phyloP scores from a whole-genome alignment of 2,797 vertebrate genomes.

The Sciurus vulgaris region DNA sequence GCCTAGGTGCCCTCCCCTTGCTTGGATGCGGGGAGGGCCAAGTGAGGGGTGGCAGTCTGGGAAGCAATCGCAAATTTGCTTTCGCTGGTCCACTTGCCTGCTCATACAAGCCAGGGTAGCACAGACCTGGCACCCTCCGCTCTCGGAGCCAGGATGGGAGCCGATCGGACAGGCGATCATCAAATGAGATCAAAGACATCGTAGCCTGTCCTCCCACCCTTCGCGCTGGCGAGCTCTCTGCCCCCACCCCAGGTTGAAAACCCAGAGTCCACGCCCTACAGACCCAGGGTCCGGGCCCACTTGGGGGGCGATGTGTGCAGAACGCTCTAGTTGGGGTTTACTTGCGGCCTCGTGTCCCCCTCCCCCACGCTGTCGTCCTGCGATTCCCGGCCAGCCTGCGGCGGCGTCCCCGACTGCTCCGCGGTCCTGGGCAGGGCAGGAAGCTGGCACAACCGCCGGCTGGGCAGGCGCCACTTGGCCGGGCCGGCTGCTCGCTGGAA shows the following conservation, averaged over 20 bases:
- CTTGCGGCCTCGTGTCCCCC: slow-evolving; percentile 44
- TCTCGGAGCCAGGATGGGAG: neutral
- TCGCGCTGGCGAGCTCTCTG: neutral
- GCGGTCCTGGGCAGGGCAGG: slow-evolving; percentile 85
- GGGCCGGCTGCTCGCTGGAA: slow-evolving; percentile 70
- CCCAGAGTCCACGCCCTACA: neutral
- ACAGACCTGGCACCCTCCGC: neutral
- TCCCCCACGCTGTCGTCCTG: neutral
- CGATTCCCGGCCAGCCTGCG: slow-evolving; percentile 73
- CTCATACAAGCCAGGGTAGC: neutral
- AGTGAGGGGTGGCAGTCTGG: neutral
- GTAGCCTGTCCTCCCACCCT: neutral
- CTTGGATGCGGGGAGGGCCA: slow-evolving; percentile 21
- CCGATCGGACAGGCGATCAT: slow-evolving; percentile 52
- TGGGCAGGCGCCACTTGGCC: slow-evolving; percentile 83
- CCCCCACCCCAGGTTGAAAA: slow-evolving; percentile 34
- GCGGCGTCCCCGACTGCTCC: slow-evolving; percentile 78
- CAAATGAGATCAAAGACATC: slow-evolving; percentile 54
- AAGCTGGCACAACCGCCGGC: slow-evolving; percentile 83
- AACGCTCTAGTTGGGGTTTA: slow-evolving; percentile 68
- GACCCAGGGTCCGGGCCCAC: neutral
- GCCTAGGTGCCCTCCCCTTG: slow-evolving; percentile 1
- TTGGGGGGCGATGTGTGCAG: neutral
- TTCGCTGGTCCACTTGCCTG: neutral
- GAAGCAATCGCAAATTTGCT: neutral